Base-by-base conservation (phyloP, 2,113 vertebrate genomes). In the Hippocampus abdominalis region DNA sequence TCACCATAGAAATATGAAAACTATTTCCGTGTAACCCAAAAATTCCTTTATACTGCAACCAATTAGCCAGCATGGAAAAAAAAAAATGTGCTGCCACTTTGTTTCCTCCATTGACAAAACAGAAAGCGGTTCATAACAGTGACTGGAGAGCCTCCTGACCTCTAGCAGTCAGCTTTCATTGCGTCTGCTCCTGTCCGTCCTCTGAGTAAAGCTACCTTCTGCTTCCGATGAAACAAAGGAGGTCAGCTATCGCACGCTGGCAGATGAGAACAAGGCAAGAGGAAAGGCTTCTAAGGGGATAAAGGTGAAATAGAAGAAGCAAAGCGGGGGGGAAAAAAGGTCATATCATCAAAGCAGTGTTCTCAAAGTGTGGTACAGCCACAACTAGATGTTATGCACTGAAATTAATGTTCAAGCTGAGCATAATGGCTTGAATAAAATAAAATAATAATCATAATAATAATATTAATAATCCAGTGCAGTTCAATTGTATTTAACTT, bases 141-240 rank as follows among this genome's bases (percentile, higher is more conserved):
- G 49, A 63, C 8, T 44, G 23, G 56, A 39, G 65, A 13, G 39
- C 49, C 54, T 61, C 21, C 71, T 72, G 74, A 61, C 70, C 69
- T 72, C 66, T 39, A 69, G 73, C 66, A 76, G 79, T 73, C 79
- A 78, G 65, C 73, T 78, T 57, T 75, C 64, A 74, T 78, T 76
- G 79, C 71, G 51, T 71, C 73, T 5, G 2, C 73, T 39, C 70
- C 42, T 63, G 67, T 67, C 32, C 23, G 71, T 68, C 63, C 32
- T 11, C 56, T 62, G 53, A 51, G 21, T 49, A 59, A 63, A 59
- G 64, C 66, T 78, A 60, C 44, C 44, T 49, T 36, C 53, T 73
- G 69, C 70, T 73, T 64, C 66, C 66, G 39, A 49, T 44, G 59
- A 77, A 56, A 70, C 56, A 72, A 77, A 78, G 56, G 68, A 82